Conservation (phyloP, 2,797 vertebrate species). For the Betta splendens region DNA sequence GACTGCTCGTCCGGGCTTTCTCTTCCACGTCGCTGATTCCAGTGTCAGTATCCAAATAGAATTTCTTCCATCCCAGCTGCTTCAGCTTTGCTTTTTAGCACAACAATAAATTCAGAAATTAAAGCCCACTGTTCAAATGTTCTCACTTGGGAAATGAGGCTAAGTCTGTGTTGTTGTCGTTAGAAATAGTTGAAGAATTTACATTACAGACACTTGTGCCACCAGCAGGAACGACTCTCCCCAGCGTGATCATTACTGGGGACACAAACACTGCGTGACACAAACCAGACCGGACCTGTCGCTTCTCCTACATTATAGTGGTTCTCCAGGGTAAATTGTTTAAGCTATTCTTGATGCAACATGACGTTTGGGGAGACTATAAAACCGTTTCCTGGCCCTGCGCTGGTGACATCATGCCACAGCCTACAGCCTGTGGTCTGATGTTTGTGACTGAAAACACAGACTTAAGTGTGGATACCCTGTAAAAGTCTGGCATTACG, state of each 20-base stretch:
- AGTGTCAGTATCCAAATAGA: neutral
- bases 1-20: constrained; percentile 14
- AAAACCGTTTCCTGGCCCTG: constrained; percentile 57
- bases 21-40: neutral
- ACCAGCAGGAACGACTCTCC: constrained; percentile 33
- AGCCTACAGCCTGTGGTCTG: constrained; percentile 61
- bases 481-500: constrained; percentile 34
- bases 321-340: constrained; percentile 45
- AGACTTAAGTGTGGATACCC: constrained; percentile 27
- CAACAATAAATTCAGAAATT: neutral
- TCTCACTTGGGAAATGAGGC: neutral
- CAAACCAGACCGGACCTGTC: constrained; percentile 22
- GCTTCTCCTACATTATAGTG: constrained; percentile 18
- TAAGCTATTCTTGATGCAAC: constrained; percentile 28
- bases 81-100: neutral
- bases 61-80: neutral
- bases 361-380: constrained; percentile 24
- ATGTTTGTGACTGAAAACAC: constrained; percentile 57
- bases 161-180: constrained; percentile 12
- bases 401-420: constrained; percentile 72
- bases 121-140: neutral
- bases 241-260: constrained; percentile 13
- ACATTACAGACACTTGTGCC: constrained; percentile 20
- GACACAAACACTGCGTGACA: constrained; percentile 7
- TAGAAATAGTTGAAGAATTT: constrained; percentile 3